These are phyloP conservation scores for Antechinus stuartii DNA, from an alignment of 2,113 vertebrate genomes.

Conservation along the genomic window DNA sequence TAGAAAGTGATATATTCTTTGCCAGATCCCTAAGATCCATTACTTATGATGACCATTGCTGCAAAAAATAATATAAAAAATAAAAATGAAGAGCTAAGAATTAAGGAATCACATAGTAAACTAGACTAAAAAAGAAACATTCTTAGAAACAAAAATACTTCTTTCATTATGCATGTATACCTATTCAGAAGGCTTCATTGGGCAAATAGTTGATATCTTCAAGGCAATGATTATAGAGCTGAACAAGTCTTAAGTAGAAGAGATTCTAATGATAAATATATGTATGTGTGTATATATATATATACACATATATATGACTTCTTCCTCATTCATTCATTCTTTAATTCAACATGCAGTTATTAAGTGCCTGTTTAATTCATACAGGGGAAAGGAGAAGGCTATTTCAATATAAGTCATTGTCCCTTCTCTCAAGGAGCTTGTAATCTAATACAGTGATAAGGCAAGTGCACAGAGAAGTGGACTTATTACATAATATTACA, in stretches of 20 bases:
- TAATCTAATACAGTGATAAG: neutral
- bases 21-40: neutral
- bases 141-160: neutral
- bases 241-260: conserved; percentile 8
- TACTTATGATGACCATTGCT: neutral
- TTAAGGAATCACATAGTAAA: neutral
- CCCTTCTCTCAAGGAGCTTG: neutral
- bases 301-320: neutral
- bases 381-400: neutral
- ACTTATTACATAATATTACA: neutral
- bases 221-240: conserved; percentile 17
- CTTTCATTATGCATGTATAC: neutral
- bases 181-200: conserved; percentile 9
- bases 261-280: neutral
- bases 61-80: neutral
- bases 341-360: neutral
- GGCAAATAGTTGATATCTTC: conserved; percentile 24
- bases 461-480: neutral
- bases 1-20: neutral
- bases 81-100: neutral
- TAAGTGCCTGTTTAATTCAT: neutral
- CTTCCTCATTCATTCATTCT: neutral
- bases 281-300: no score
- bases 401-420: neutral
- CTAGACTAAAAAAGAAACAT: neutral